Evolutionary conservation across 2,888 invertebrate genomes (phyloP), one percentile per base, ranked within the genome.

Genomic region (Cepaea hortensis): DNA sequence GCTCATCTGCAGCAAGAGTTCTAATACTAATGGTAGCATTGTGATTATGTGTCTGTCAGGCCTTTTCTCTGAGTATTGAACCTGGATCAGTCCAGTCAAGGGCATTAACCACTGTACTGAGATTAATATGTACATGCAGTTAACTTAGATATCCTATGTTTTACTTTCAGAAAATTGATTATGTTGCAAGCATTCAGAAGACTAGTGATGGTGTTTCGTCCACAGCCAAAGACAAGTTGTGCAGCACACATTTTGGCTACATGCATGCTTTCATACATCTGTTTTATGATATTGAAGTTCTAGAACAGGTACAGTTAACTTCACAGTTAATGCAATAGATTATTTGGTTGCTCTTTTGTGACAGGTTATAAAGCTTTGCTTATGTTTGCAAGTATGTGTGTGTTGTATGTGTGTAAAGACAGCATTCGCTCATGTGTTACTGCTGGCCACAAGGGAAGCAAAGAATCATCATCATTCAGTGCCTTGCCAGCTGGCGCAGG

Each of bases 131-230:
- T 5, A 5, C 68, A 68, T 68, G 18, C 68, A 68, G n/a, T 75
- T n/a, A 75, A 46, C 23, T 75, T 20, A n/a, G 35, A 11, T 4
- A 46, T 75, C 46, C 5, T n/a, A 6, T 75, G 75, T 46, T 23
- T 46, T 61, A 23, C n/a, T 82, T 82, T 55, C 82, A 82, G 82
- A 82, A 73, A 82, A 3, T 82, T 35, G 61, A 82, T 82, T 82
- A 61, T 55, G 50, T 82, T 15, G 50, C 82, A 18, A 73, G 23
- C 18, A 20, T 82, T 55, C n/a, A 61, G 15, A 82, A 55, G 23
- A 23, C 1, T 1, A 55, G 48, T 55, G 55, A 3, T 35, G 55
- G 82, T 15, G 55, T 55, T 3, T 3, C 13, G 3, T 46, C 18
- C 72, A 13, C 15, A 13, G 1, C 35, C 23, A 82, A 35, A 70